These are phyloP conservation scores for Drosophila aff. DNA, from an alignment of 1,140 invertebrate species.

Conservation along the genomic window DNA sequence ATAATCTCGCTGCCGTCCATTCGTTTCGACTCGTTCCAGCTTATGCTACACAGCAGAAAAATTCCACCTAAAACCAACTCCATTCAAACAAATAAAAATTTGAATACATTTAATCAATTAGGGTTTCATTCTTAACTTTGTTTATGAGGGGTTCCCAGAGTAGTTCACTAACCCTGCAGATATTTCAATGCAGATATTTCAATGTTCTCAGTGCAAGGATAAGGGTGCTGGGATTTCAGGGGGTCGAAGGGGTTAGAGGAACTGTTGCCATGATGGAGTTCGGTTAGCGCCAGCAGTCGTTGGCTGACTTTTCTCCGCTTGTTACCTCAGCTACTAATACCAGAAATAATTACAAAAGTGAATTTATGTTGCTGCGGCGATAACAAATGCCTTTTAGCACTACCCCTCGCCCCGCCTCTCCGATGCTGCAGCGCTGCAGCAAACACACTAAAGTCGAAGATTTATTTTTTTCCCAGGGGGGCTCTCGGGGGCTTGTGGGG, in stretches of 20 bases:
- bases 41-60: constrained; percentile 8
- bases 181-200: not conserved
- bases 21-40: constrained; percentile 50
- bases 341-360: constrained; percentile 83
- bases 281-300: constrained; percentile 47
- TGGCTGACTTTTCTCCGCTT: constrained; percentile 68
- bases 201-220: constrained; percentile 6
- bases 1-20: constrained; percentile 73
- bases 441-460: constrained; percentile 59
- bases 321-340: constrained; percentile 80
- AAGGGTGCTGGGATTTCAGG: constrained; percentile 1
- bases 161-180: not conserved
- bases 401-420: not conserved
- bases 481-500: constrained; percentile 1
- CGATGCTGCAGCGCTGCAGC: constrained; percentile 13
- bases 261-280: constrained; percentile 58
- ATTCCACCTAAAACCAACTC: not conserved
- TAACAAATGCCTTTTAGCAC: constrained; percentile 82
- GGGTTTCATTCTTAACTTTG: not conserved
- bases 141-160: no score
- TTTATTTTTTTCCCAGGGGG: constrained; percentile 61
- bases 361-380: constrained; percentile 79
- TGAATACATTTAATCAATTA: not conserved
- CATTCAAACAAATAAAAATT: not conserved
- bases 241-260: not conserved